Evolutionary conservation across 2,113 vertebrate genomes (phyloP).

Genomic region (Chroicocephalus ridibundus): DNA sequence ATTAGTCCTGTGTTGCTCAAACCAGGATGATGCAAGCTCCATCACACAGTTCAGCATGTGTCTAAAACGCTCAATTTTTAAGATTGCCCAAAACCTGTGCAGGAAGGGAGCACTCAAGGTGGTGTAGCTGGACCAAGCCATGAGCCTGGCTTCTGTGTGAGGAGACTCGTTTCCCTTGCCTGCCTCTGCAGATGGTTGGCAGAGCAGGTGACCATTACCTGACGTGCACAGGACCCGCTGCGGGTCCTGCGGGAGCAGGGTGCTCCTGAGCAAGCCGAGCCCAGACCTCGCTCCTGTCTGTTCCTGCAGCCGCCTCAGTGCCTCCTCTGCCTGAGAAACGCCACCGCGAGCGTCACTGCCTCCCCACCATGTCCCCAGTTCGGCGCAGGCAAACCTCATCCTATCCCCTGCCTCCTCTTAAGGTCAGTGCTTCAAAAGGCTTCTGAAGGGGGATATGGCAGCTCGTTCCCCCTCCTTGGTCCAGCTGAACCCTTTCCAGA

Average conservation of each 20-base stretch:
- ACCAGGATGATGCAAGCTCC: not conserved
- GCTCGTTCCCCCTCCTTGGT: not conserved
- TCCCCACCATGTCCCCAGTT: fast-evolving
- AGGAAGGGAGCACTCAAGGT: not conserved
- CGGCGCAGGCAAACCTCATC: no score
- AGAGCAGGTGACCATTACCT: not conserved
- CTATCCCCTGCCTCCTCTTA: not conserved
- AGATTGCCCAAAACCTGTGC: not conserved
- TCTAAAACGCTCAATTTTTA: not conserved
- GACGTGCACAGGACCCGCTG: not conserved
- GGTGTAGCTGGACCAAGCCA: not conserved
- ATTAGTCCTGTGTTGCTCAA: no score
- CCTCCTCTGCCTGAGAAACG: not conserved
- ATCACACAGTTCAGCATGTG: not conserved
- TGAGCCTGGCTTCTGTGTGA: not conserved
- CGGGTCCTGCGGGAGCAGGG: not conserved
- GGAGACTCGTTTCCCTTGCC: not conserved
- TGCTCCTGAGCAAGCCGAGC: not conserved
- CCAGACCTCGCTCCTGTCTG: not conserved
- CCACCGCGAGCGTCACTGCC: not conserved
- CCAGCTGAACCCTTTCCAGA: not conserved
- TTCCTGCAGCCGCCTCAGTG: not conserved
- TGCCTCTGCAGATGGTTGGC: not conserved
- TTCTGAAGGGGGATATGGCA: not conserved
- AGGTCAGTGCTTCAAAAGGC: not conserved